Conservation (phyloP, 2,888 invertebrate genomes). For the Lepidocyrtoides sp. region DNA sequence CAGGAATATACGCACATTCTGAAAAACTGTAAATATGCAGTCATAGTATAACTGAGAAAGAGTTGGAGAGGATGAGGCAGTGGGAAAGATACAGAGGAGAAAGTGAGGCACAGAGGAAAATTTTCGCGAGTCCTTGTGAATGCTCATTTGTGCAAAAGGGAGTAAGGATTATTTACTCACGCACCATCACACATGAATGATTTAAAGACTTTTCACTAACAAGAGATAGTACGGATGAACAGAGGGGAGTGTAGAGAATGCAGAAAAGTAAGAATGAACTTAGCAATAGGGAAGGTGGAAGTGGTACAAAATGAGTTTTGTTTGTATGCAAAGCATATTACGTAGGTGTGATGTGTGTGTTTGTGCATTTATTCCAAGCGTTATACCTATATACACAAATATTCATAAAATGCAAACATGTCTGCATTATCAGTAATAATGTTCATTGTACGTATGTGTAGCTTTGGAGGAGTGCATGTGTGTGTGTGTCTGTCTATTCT, state of each 20-base stretch:
- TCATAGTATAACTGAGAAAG: not conserved
- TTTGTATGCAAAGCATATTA: not conserved
- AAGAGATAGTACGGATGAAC: constrained; percentile 46
- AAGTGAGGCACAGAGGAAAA: constrained; percentile 18
- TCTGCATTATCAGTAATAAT: not conserved
- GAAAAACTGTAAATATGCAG: no score
- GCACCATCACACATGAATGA: constrained; percentile 80
- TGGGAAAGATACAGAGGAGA: constrained; percentile 3
- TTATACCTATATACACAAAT: no score
- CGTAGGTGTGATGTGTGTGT: no score
- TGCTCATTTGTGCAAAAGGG: constrained; percentile 80
- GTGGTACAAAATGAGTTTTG: not conserved
- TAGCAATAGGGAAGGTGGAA: constrained; percentile 12
- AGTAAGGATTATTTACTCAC: constrained; percentile 80
- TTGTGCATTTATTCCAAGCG: no score
- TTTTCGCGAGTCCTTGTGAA: constrained; percentile 77
- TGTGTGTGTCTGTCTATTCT: no score
- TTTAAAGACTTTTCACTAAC: constrained; percentile 80
- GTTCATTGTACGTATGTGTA: not conserved
- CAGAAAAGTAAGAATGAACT: constrained; percentile 25
- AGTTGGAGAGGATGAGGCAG: not conserved
- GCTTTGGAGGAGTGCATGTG: no score
- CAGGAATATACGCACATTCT: not conserved
- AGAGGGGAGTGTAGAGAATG: constrained; percentile 21
- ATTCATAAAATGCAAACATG: not conserved